Base-by-base conservation (phyloP, 2,797 vertebrate species). In the Halcyon leucocephala region DNA sequence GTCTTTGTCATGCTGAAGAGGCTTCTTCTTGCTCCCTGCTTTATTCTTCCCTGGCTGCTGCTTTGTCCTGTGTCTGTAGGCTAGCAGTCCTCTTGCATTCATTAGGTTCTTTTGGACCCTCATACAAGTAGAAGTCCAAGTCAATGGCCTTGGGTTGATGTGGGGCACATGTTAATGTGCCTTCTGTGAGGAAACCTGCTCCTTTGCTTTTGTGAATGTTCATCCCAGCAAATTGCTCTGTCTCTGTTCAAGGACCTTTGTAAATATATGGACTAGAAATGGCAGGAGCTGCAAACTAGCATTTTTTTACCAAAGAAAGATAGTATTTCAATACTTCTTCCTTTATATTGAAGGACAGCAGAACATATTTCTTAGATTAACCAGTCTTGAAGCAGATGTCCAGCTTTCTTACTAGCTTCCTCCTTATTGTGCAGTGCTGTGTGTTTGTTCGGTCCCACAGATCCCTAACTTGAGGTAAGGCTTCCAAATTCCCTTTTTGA, bases 241-340 rank as follows among this genome's bases (percentile, higher is more conserved):
- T 95, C 86, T 90, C 86, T 57, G 37, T 48, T 96, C 94, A 93
- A 95, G 95, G 96, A 83, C 78, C 70, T 79, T 46, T 44, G 65
- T 67, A 72, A 95, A 96, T 92, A 92, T 93, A 95, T 72, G 62
- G 70, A 57, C 80, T 64, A 48, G 31, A 86, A 80, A 67, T 37
- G 52, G 52, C 88, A 88, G 76, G 39, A 90, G 65, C 80, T 81
- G 76, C 76, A 91, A 46, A 52, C 42, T 55, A 48, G 64, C 21
- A 4, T 60, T 89, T 86, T 79, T 41, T 37, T 37, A 70, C 28
- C 24, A 33, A 54, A 67, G 29, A 58, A 90, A 82, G 58, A 70
- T 82, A 70, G 3, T 64, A 67, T 88, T 96, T 96, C 88, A 91
- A 48, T 28, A 66, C 22, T 91, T 90, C 33, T 28, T 61, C 8